Percentiles rank a stretch among this genome's conserved stretches.
phyloP scores from a whole-genome alignment of 1,140 invertebrate genomes.

The Mercenaria mercenaria region DNA sequence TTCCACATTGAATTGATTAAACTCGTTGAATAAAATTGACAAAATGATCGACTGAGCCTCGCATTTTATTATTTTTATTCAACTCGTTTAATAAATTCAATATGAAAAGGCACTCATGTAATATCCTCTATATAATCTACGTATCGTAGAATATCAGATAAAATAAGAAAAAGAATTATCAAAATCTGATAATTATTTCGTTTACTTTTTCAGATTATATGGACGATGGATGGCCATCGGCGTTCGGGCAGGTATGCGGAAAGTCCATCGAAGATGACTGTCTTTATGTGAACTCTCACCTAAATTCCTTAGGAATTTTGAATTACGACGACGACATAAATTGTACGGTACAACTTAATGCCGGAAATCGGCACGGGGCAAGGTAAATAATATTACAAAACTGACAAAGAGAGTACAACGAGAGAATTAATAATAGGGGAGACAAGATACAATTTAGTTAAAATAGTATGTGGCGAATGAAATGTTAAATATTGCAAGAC shows the following conservation, averaged over 20 bases:
- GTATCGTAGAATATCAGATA: too few species aligned
- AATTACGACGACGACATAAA: constrained; percentile 38
- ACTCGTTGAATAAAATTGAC: too few species aligned
- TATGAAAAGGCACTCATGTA: too few species aligned
- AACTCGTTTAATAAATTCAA: too few species aligned
- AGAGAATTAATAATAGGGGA: not conserved
- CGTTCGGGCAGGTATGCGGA: constrained; percentile 58
- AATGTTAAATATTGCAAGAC: too few species aligned
- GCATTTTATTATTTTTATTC: too few species aligned
- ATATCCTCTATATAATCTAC: too few species aligned
- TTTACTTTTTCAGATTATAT: constrained; percentile 42
- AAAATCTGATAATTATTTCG: too few species aligned
- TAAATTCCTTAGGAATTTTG: constrained; percentile 31
- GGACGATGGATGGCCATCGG: constrained; percentile 55
- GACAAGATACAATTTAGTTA: not conserved
- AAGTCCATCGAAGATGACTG: constrained; percentile 44
- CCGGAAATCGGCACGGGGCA: constrained; percentile 30
- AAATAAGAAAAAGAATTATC: too few species aligned
- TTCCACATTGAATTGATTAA: too few species aligned
- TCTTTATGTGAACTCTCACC: constrained; percentile 52
- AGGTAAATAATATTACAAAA: constrained; percentile 21
- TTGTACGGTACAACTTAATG: constrained; percentile 38
- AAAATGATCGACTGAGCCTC: too few species aligned
- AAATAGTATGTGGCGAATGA: not conserved
- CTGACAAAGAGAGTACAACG: too few species aligned